A percentile compares a stretch with the other conserved stretches of the same genome.
phyloP scores from a whole-genome alignment of 2,888 invertebrate genomes.

The Stenodera caucasica region DNA sequence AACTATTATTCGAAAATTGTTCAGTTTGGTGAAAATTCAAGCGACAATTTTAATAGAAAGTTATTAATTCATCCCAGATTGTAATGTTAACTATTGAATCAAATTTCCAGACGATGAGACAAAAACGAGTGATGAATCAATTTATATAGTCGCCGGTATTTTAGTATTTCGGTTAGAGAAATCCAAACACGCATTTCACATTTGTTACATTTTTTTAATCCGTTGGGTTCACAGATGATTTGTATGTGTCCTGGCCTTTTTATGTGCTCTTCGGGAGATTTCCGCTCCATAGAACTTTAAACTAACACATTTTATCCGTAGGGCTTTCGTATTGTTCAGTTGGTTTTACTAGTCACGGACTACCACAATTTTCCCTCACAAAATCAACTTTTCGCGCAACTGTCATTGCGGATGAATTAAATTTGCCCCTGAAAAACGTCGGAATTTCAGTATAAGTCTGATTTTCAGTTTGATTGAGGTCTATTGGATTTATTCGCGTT shows the following conservation, averaged over 20 bases:
- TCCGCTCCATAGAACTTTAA: constrained; percentile 48
- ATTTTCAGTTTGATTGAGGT: constrained; percentile 19
- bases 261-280: constrained; percentile 43
- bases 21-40: constrained; percentile 10
- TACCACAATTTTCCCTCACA: no score
- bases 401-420: no score
- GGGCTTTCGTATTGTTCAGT: constrained; percentile 1
- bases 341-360: neutral
- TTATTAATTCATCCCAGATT: no score
- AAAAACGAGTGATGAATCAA: no score
- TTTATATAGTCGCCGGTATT: no score
- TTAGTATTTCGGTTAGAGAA: constrained; percentile 17
- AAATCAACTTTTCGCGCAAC: no score
- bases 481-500: constrained; percentile 9
- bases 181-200: constrained; percentile 42
- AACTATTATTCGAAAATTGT: constrained; percentile 8
- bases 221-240: constrained; percentile 45
- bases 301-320: constrained; percentile 41
- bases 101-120: no score
- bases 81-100: no score
- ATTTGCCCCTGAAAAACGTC: neutral
- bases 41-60: neutral
- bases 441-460: no score
- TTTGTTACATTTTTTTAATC: constrained; percentile 48
- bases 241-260: constrained; percentile 46